Base-by-base conservation (phyloP, 1,140 invertebrate genomes). In the Drosophila hydei region DNA sequence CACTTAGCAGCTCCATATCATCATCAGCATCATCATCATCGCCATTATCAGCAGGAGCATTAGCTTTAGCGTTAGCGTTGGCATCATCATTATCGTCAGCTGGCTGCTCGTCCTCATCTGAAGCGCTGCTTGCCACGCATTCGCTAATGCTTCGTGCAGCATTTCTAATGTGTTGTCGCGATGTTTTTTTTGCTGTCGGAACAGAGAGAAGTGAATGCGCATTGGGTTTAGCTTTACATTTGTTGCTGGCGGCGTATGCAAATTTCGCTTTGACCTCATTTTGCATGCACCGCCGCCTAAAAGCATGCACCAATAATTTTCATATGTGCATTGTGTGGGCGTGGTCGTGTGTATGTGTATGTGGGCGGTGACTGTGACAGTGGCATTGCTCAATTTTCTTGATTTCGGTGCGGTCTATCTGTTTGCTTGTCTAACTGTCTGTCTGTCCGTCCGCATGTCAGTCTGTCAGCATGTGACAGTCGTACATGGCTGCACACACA, bases 231-330 rank as follows among this genome's bases (percentile, higher is more conserved):
- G 67, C 77, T 59, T 65, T 61, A 77, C 60, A 71, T 77, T 85
- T 61, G 65, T 25, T 21, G 62, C 71, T 68, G 43, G 58, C 55
- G 73, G 61, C 62, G 50, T 64, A 78, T 83, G 71, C 67, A 84
- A 83, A 84, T 79, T 80, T 77, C 16, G 51, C 56, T 40, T 64
- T 85, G 80, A 87, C 81, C 81, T 75, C 81, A 64, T 87, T 85
- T 79, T 16, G 48, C 33, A 79, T 72, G 69, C 76, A 50, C 60
- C 54, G 48, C 52, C 59, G 81, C 83, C 83, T 78, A 83, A 83
- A 79, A 83, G 78, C 78, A 83, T 88, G 78, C 83, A 83, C 78
- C 77, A 83, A 83, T 83, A 87, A 87, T 87, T 87, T 87, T 87
- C 77, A 81, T 88, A 88, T 87, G 83, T 69, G 55, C 81, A 77